Base-by-base conservation (phyloP, 2,888 invertebrate genomes). In the Ectemnius cavifrons region DNA sequence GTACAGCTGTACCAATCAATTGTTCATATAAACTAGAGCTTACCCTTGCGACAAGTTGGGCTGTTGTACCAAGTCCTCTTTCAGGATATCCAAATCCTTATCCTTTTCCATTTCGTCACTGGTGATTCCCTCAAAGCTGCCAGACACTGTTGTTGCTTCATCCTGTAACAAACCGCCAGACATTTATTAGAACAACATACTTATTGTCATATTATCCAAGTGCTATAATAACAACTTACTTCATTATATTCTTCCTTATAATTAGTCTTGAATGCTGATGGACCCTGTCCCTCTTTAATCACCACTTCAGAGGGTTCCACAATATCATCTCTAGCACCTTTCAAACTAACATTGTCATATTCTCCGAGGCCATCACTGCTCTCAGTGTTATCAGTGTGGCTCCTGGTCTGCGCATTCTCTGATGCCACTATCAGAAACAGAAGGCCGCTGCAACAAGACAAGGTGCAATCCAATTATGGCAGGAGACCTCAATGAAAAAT, bases 391-490 rank as follows among this genome's bases (percentile, higher is more conserved):
- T 37, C 47, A 49, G 58, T 13, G 23, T 67, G 90, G 89, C 92
- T 80, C 92, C 92, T 89, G 91, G 86, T 89, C 81, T 92, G 91
- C 82, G 81, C 83, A 62, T 91, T 92, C 88, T 94, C 93, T 49
- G 93, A 92, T 70, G 93, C 93, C 85, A 93, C 93, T 86, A 94
- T 91, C 80, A 93, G 89, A 89, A 93, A 93, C 79, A 94, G 91
- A 80, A 93, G 92, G 88, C 93, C 93, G 90, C 94, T 94, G 91
- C 63, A 90, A 91, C 47, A 77, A 63, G 83, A 89, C 85, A 87
- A 81, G 37, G 37, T 37, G 37, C 37, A 37, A 37, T 37, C 37
- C 37, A 80, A 71, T 52, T 27, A 70, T 23, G 20, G 47, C 16
- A 13, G 2, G 13, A 37, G 1, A 28, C 28, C 14, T 28, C 18